These are phyloP conservation scores for Drosophila kepulauana DNA, from an alignment of 1,140 invertebrate genomes.

Conservation along the genomic window DNA sequence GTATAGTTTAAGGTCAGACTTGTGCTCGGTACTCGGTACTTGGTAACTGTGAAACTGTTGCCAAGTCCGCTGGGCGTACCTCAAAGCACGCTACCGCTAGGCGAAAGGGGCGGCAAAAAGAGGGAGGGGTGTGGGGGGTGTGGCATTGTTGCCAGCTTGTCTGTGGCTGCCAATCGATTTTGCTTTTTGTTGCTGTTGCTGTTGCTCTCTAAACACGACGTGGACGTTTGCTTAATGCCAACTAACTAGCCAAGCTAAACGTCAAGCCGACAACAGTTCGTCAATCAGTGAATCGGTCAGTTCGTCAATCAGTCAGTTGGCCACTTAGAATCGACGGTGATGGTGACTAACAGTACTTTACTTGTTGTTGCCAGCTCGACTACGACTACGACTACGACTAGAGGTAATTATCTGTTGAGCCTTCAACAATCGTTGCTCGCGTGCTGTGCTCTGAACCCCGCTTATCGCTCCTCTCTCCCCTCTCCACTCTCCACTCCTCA, in stretches of 20 bases:
- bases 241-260: constrained; percentile 25
- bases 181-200: background rate
- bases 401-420: constrained; percentile 66
- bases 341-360: constrained; percentile 54
- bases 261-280: constrained; percentile 6
- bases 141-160: constrained; percentile 49
- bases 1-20: constrained; percentile 47
- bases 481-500: background rate
- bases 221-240: constrained; percentile 41
- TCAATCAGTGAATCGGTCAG: constrained; percentile 1
- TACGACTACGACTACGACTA: background rate
- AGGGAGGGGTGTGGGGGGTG: background rate
- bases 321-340: constrained; percentile 34
- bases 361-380: constrained; percentile 22
- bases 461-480: background rate
- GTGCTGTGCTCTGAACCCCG: constrained; percentile 33
- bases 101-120: background rate
- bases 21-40: constrained; percentile 24
- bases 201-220: constrained; percentile 13
- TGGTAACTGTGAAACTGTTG: constrained; percentile 52
- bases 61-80: constrained; percentile 26
- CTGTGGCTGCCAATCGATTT: constrained; percentile 50
- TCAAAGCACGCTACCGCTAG: background rate
- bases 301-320: constrained; percentile 6
- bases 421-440: constrained; percentile 56